Evolutionary conservation across 1,140 invertebrate species (phyloP), one percentile per base, ranked within the genome.

Genomic region (Reticulitermes speratus): DNA sequence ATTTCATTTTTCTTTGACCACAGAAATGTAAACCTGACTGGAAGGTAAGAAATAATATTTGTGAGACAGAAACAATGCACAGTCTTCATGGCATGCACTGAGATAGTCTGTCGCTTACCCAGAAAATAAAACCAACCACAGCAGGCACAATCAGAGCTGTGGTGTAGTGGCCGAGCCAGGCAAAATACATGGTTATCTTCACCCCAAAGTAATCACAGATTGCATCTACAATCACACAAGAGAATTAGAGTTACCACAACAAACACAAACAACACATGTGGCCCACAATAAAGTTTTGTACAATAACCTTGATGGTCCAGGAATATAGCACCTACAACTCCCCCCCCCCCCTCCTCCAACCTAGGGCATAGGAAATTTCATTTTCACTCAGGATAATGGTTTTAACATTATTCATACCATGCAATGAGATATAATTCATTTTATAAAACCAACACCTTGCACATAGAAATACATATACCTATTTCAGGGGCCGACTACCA

Each of bases 151-250:
- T 95, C 23, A 99, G 92, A 90, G 97, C 97, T 88, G 95, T 96
- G 32, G 97, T 98, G 90, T 98, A 98, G 90, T 98, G 97, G 23
- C 97, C 98, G 84, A 99, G 92, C 98, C 98, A 99, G 83, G 97
- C 96, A 91, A 99, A 99, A 90, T 99, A 99, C 93, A 99, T 97
- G 12, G 96, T 97, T 88, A 99, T 97, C 92, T 99, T 99, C 86
- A 99, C 98, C 85, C 98, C 98, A 93, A 98, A 99, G 91, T 99
- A 99, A 89, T 96, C 95, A 89, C 96, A 94, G 89, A 99, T 98
- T 90, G 97, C 96, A 92, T 99, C 97, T 95, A 87, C 87, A 92
- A 92, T 75, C 88, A 75, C 65, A 75, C n/a, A 16, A 75, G 65
- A 75, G 65, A 75, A 38, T 38, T 38, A 86, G 82, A 59, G 44